Base-by-base conservation (phyloP, 2,888 invertebrate genomes). In the Chalcis sispes region DNA sequence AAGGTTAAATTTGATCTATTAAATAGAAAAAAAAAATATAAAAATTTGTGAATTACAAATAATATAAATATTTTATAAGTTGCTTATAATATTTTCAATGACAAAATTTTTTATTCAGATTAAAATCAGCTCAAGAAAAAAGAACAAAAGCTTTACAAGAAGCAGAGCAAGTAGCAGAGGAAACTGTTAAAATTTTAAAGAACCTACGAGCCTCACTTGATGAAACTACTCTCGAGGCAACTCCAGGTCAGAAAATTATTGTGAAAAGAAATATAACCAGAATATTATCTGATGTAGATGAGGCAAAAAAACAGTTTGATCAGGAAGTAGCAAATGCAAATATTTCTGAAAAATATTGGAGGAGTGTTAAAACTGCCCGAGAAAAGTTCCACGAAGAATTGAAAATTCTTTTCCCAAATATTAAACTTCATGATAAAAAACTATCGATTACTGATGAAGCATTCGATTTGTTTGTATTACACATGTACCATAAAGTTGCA, bases 291-390 rank as follows among this genome's bases (percentile, higher is more conserved):
- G 93, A 94, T 80, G 90, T 95, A 1, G 88, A 89, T 29, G 86
- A 85, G 0, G 93, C 92, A 0, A 93, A 93, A 82, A 89, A 90
- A 4, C 90, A 90, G 7, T 92, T 92, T 72, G 91, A 91, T 25
- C 85, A 87, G 0, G 93, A 93, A 76, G 85, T 90, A 56, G 91
- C 91, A 29, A 89, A 90, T 58, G 90, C 93, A 0, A 91, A 90
- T 58, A 89, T 96, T 0, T 92, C 94, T 20, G 94, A 95, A 79
- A 94, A 93, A 83, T 97, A 95, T 85, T 96, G 96, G 94, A 93
- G 93, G 67, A 93, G 95, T 89, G 95, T 95, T 83, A 91, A 92
- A 80, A 86, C 89, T 42, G 92, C 93, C 0, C 90, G 93, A 2
- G 90, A 91, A 80, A 90, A 91, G 81, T 93, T 93, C 77, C 89